Conservation (phyloP, 2,797 vertebrate species). For the Champsocephalus gunnari region DNA sequence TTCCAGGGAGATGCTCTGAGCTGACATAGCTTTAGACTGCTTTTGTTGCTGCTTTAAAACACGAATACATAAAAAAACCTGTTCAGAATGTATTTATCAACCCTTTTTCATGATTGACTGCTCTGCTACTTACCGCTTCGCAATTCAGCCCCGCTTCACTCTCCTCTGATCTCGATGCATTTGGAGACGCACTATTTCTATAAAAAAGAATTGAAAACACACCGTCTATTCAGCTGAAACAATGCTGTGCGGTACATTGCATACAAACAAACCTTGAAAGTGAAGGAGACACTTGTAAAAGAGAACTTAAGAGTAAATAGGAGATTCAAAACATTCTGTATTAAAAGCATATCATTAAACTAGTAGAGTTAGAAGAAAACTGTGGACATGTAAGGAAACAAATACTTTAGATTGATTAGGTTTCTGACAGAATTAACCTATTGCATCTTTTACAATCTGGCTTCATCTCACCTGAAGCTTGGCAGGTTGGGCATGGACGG, state of each 20-base stretch:
- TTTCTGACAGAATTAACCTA: background rate
- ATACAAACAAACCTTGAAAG: background rate
- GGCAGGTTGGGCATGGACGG: conserved; percentile 44
- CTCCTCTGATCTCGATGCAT: background rate
- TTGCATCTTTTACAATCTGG: background rate
- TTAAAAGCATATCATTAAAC: background rate
- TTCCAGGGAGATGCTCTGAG: background rate
- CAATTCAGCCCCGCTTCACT: conserved; percentile 15
- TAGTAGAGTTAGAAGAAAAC: background rate
- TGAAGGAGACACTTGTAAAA: background rate
- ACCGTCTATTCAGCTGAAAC: background rate
- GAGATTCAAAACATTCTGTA: too few species aligned
- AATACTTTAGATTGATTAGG: background rate
- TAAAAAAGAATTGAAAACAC: conserved; percentile 34
- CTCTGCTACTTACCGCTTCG: conserved; percentile 46
- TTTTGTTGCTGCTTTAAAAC: background rate
- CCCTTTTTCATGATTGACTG: background rate
- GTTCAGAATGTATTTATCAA: background rate
- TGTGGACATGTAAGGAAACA: background rate
- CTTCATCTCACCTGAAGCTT: conserved; percentile 70
- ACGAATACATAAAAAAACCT: background rate
- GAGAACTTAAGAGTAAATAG: background rate
- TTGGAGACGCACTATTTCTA: conserved; percentile 54
- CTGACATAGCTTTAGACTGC: too few species aligned
- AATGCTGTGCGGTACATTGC: background rate